Base-by-base conservation (phyloP, 2,113 vertebrate species). In the Lampris megalopsis region DNA sequence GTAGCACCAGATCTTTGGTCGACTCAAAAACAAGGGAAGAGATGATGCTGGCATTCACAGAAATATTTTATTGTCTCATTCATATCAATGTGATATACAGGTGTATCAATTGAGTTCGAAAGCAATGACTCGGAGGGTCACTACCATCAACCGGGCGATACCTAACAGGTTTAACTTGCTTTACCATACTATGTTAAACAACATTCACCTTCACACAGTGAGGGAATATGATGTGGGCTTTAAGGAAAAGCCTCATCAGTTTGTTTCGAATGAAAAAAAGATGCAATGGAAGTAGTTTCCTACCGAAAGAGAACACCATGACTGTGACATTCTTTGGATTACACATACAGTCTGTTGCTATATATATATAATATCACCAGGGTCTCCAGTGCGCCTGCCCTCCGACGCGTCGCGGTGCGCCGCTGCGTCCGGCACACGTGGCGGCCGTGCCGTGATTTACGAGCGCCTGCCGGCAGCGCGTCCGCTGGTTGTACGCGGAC, bases 311-410 rank as follows among this genome's bases (percentile, higher is more conserved):
- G 88, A 80, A 82, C 58, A 62, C 62, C 48, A 53, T 59, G 47
- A 68, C 63, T 75, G 6, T 9, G 42, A 85, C 82, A 76, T 83
- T 79, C 89, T 90, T 88, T 83, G 83, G 69, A 89, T 64, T 63
- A 63, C 36, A 73, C 53, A 6, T 76, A 37, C 10, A 65, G 56
- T 70, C 49, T 61, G 56, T 47, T 80, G 9, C 1, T 35, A 35
- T 3, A n/a, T 1, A 48, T 6, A 0, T 8, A 6, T 3, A 35
- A 6, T 52, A 68, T 85, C 91, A 92, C 91, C 94, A 93, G 8
- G 93, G 92, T 63, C 92, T 85, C 94, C 92, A 90, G 63, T 91
- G 80, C 63, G 9, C 1, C 5, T 54, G 61, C 10, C 50, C 2
- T 4, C 8, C 64, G 0, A 37, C 64, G 68, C 83, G 80, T 42